These are phyloP conservation scores for Ctenopoma multispine DNA, from an alignment of 2,797 vertebrate species.

Conservation along the genomic window DNA sequence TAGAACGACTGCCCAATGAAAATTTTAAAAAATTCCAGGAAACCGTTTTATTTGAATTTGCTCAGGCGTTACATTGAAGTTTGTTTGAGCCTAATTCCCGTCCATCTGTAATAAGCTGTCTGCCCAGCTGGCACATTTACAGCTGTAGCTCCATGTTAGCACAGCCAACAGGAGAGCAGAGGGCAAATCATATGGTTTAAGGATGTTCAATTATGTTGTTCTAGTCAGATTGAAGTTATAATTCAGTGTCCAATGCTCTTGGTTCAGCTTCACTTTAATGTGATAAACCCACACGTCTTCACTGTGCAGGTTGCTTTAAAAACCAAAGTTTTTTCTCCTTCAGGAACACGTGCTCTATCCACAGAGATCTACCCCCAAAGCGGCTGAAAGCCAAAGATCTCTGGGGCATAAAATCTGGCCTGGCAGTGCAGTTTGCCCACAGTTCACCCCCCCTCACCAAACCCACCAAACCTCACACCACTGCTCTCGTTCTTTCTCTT, in stretches of 20 bases:
- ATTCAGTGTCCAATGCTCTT: conserved; percentile 46
- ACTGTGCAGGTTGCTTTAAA: conserved; percentile 49
- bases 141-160: conserved; percentile 36
- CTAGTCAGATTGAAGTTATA: conserved; percentile 39
- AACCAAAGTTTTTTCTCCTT: conserved; percentile 46
- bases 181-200: conserved; percentile 25
- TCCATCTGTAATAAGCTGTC: conserved; percentile 57
- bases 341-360: conserved; percentile 21
- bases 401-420: conserved; percentile 68
- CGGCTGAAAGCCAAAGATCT: conserved; percentile 61
- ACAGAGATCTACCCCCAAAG: conserved; percentile 37
- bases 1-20: conserved; percentile 50
- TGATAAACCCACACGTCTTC: conserved; percentile 56
- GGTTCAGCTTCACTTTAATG: conserved; percentile 47
- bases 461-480: conserved; percentile 66
- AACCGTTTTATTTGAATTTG: conserved; percentile 65
- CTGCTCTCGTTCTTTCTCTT: conserved; percentile 43
- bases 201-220: conserved; percentile 36
- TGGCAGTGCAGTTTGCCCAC: conserved; percentile 43
- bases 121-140: conserved; percentile 25
- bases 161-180: conserved; percentile 24
- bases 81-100: conserved; percentile 49
- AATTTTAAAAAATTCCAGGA: conserved; percentile 56
- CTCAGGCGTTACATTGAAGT: conserved; percentile 34
- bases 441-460: conserved; percentile 41